phyloP scores from a whole-genome alignment of 2,797 vertebrate genomes.

The Eptatretus atami region DNA sequence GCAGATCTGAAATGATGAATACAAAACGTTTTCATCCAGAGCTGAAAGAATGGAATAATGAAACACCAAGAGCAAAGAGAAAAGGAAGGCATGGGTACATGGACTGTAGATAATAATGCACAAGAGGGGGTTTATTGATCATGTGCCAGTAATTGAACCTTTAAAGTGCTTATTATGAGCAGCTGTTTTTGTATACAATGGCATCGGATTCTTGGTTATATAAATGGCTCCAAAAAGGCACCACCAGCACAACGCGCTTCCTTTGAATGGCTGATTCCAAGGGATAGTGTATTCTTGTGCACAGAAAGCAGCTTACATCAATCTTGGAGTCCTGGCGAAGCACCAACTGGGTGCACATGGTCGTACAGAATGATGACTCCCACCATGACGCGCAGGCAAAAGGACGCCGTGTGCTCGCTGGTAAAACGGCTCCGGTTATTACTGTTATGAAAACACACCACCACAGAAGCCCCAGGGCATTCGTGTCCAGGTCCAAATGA shows the following conservation, averaged over 20 bases:
- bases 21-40: neutral
- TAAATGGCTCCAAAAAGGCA: too few species aligned
- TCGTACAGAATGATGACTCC: slow-evolving; percentile 95
- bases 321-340: slow-evolving; percentile 99
- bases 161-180: too few species aligned
- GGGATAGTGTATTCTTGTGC: neutral
- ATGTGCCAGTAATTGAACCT: too few species aligned
- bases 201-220: too few species aligned
- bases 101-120: too few species aligned
- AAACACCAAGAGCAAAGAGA: slow-evolving; percentile 4
- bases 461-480: too few species aligned
- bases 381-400: slow-evolving; percentile 97
- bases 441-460: slow-evolving; percentile 14
- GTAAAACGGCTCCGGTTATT: slow-evolving; percentile 80
- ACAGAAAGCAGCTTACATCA: slow-evolving; percentile 31
- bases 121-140: too few species aligned
- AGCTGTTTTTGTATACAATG: too few species aligned
- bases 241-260: too few species aligned
- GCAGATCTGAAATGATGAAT: slow-evolving; percentile 9
- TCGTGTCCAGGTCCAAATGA: too few species aligned
- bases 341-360: slow-evolving; percentile 84
- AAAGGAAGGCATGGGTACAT: too few species aligned
- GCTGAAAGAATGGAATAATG: slow-evolving; percentile 11
- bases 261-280: too few species aligned
- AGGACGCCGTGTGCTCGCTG: slow-evolving; percentile 71